Percentiles rank a stretch among this genome's conserved stretches.
Conservation (phyloP, 2,113 vertebrate species). For the Tupaia chinensis region DNA sequence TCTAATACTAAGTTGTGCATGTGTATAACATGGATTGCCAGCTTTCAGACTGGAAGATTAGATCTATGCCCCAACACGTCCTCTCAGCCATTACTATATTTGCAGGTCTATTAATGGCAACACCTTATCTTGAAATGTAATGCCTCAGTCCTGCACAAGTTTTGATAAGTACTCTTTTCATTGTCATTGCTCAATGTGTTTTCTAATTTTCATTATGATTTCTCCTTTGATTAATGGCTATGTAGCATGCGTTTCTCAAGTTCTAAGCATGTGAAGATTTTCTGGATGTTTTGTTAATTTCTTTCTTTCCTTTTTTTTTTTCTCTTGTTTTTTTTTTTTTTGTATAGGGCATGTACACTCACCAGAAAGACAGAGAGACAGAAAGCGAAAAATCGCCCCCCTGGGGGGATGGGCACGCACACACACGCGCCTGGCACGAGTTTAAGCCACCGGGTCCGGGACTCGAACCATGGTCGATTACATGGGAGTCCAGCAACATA, state of each 20-base stretch:
- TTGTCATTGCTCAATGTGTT: constrained; percentile 26
- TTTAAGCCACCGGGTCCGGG: too few species aligned
- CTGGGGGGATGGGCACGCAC: too few species aligned
- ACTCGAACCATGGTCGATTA: too few species aligned
- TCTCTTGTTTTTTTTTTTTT: too few species aligned
- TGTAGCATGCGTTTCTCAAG: constrained; percentile 5
- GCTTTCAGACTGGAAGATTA: constrained; percentile 3
- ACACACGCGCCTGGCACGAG: too few species aligned
- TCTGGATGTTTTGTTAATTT: constrained; percentile 28
- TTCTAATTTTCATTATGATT: constrained; percentile 56
- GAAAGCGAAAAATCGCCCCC: too few species aligned
- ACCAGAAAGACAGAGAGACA: too few species aligned
- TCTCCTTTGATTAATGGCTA: constrained; percentile 16
- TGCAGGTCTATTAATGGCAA: constrained; percentile 13
- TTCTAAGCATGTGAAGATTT: constrained; percentile 1
- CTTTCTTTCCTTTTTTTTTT: neutral
- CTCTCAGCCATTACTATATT: constrained; percentile 51
- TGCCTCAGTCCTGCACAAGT: neutral
- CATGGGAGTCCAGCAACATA: too few species aligned
- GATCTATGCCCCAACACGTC: neutral
- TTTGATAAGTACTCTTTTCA: constrained; percentile 34
- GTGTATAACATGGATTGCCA: neutral
- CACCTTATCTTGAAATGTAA: neutral
- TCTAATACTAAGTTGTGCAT: neutral
- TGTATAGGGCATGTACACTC: too few species aligned